Percentiles rank a stretch among this genome's conserved stretches.
Evolutionary conservation across 2,113 vertebrate species (phyloP).

Genomic region (Paedocypris sp.): DNA sequence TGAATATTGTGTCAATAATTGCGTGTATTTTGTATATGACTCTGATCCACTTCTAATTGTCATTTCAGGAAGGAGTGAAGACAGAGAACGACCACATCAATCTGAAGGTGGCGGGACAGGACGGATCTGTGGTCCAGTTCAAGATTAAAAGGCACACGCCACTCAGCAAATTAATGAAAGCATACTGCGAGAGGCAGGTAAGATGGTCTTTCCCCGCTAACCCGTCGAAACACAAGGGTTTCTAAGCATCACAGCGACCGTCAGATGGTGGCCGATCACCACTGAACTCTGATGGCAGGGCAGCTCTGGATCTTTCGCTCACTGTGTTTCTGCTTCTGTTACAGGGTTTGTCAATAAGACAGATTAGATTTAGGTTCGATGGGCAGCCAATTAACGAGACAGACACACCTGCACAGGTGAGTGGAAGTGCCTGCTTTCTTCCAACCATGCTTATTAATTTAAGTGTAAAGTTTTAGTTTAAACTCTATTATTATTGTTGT

Average conservation of each 20-base stretch:
- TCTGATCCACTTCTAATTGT: too few relatives aligned
- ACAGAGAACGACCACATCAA: constrained; percentile 89
- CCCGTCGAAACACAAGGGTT: too few relatives aligned
- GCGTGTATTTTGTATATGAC: too few relatives aligned
- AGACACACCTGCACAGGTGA: constrained; percentile 71
- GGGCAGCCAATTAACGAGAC: constrained; percentile 73
- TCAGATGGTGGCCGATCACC: too few relatives aligned
- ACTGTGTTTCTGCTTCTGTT: neutral
- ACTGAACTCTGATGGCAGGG: too few relatives aligned
- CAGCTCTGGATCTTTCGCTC: too few relatives aligned
- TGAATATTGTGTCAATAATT: too few relatives aligned
- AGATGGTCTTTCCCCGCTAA: too few relatives aligned
- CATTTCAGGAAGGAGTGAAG: constrained; percentile 76
- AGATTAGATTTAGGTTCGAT: constrained; percentile 75
- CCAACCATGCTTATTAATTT: too few relatives aligned
- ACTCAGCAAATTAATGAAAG: constrained; percentile 91
- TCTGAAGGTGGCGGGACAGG: constrained; percentile 85
- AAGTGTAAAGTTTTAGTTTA: neutral
- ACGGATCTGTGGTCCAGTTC: constrained; percentile 87
- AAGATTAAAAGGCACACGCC: constrained; percentile 90
- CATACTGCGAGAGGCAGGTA: constrained; percentile 89
- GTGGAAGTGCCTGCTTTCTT: neutral
- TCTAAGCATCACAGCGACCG: too few relatives aligned
- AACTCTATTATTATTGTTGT: neutral
- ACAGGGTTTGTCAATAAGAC: constrained; percentile 71